phyloP scores from a whole-genome alignment of 2,113 vertebrate species.

The Callopanchax toddi region DNA sequence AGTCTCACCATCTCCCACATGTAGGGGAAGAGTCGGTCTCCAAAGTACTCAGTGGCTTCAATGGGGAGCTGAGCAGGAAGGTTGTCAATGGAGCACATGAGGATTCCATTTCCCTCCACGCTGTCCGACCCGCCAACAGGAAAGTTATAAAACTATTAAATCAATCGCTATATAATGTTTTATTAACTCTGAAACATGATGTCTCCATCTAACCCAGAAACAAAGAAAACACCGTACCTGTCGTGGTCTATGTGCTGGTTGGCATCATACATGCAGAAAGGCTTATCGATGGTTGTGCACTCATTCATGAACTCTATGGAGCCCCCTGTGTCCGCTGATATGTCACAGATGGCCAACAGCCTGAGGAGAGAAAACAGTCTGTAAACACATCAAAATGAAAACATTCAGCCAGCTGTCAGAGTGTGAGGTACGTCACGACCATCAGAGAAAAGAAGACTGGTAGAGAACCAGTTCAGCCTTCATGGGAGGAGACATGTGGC shows the following conservation, averaged over 20 bases:
- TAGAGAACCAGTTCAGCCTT: too few species aligned
- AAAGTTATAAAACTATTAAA: not conserved
- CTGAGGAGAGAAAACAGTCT: conserved; percentile 65
- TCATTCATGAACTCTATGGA: conserved; percentile 98
- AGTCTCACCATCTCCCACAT: conserved; percentile 96
- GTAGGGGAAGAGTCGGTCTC: conserved; percentile 94
- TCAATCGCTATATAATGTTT: too few species aligned
- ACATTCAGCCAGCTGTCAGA: too few species aligned
- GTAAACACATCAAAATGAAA: not conserved
- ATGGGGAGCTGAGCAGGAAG: conserved; percentile 96
- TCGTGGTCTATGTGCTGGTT: conserved; percentile 93
- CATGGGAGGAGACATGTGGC: too few species aligned
- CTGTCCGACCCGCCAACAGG: conserved; percentile 71
- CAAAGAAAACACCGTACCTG: conserved; percentile 78
- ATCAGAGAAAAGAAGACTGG: too few species aligned
- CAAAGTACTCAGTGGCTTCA: conserved; percentile 96
- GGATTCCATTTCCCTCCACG: conserved; percentile 93
- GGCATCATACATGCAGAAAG: conserved; percentile 97
- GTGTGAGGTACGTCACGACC: too few species aligned
- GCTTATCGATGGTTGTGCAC: conserved; percentile 94
- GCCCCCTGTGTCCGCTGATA: conserved; percentile 94
- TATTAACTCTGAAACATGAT: too few species aligned
- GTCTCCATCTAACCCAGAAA: not conserved
- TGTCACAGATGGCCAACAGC: conserved; percentile 95
- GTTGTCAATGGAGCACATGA: conserved; percentile 99